Evolutionary conservation across 2,797 vertebrate genomes (phyloP), one percentile per base, ranked within the genome.

Genomic region (Fringilla coelebs): DNA sequence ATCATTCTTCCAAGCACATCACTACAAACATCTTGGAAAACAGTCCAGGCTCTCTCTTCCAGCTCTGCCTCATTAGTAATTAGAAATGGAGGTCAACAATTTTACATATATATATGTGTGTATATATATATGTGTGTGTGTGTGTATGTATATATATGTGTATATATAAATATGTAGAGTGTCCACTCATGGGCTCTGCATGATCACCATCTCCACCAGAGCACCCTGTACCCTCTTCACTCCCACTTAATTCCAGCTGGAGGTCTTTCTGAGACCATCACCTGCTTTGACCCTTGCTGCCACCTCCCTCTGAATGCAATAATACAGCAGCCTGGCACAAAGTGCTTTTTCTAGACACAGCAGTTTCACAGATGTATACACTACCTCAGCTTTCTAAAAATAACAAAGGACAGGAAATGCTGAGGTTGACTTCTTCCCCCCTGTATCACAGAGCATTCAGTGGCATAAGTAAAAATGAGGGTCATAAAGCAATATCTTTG

Each of bases 401-500:
- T 88, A 95, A 87, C 49, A 5, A 22, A 51, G 67, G 40, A 20
- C 63, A 75, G 85, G 73, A 95, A 90, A 75, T 66, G 21, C 85
- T 93, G 84, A 93, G 48, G n/a, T 88, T 85, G 60, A 84, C 48
- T 76, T 81, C 78, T 88, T 49, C 29, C 31, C 19, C 36, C 51
- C 66, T 25, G 3, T 77, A 49, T 43, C 52, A 22, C 45, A 52
- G 31, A 73, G 40, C 41, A 20, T 86, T 72, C 66, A 63, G 65
- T 62, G 57, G 72, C 68, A 52, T 29, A 74, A 62, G 61, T 62
- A 80, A 90, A 95, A 97, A 96, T 81, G 26, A 85, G 88, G 87
- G 51, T 78, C 91, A 90, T 94, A 91, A 91, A 85, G 26, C 48
- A 85, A 5, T 75, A 52, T 31, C 65, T 94, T 93, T 94, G 86